Evolutionary conservation across 2,797 vertebrate genomes (phyloP).

Genomic region (Aeoliscus strigatus): DNA sequence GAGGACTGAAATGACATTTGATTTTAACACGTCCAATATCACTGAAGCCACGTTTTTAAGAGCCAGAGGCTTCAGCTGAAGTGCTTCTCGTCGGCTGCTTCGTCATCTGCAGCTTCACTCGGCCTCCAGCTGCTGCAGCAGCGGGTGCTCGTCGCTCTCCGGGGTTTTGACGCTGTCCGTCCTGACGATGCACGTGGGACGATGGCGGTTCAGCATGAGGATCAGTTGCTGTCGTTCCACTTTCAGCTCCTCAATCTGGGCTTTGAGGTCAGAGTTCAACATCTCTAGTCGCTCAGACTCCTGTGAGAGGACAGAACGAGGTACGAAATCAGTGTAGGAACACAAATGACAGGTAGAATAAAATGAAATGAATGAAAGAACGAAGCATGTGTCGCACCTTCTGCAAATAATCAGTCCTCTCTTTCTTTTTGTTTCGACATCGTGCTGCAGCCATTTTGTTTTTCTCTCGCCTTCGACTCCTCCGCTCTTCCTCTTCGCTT

Average conservation of each 20-base stretch:
- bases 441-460: slow-evolving; percentile 96
- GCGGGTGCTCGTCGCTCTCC: slow-evolving; percentile 82
- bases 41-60: slow-evolving; percentile 34
- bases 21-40: slow-evolving; percentile 36
- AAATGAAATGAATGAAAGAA: neutral
- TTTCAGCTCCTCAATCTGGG: slow-evolving; percentile 95
- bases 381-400: slow-evolving; percentile 72
- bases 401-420: slow-evolving; percentile 94
- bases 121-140: slow-evolving; percentile 86
- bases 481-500: slow-evolving; percentile 90
- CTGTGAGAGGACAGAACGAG: slow-evolving; percentile 55
- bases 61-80: slow-evolving; percentile 69
- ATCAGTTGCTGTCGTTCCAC: slow-evolving; percentile 94
- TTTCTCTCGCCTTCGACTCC: slow-evolving; percentile 94
- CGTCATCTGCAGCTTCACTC: slow-evolving; percentile 75
- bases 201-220: slow-evolving; percentile 92
- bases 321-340: neutral
- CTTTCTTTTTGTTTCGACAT: slow-evolving; percentile 98
- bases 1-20: slow-evolving; percentile 23
- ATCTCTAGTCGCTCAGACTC: slow-evolving; percentile 93
- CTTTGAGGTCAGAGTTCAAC: slow-evolving; percentile 93
- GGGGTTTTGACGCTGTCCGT: slow-evolving; percentile 92
- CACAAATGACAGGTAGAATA: neutral
- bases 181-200: slow-evolving; percentile 94
- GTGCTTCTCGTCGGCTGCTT: slow-evolving; percentile 55